These are phyloP conservation scores for Metopia argyrocephala DNA, from an alignment of 2,888 invertebrate genomes.

Conservation along the genomic window DNA sequence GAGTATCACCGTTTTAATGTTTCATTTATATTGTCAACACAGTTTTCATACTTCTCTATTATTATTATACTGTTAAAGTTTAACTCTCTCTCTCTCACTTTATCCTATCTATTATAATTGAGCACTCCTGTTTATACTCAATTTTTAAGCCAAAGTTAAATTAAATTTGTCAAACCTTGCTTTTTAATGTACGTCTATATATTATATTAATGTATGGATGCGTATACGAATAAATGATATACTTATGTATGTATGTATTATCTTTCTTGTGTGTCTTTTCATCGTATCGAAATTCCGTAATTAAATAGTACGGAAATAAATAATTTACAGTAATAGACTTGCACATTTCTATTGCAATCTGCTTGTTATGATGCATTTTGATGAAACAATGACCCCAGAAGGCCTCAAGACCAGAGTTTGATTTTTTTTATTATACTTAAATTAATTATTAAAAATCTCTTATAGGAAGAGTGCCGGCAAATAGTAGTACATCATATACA, in stretches of 20 bases:
- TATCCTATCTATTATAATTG: not conserved
- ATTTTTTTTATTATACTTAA: too few relatives aligned
- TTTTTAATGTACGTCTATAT: conserved; percentile 21
- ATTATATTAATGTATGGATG: not conserved
- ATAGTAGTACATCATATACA: not conserved
- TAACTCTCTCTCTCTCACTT: not conserved
- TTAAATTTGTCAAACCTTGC: conserved; percentile 39
- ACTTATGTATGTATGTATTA: too few relatives aligned
- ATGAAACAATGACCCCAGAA: conserved; percentile 33
- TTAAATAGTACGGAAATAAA: conserved; percentile 64
- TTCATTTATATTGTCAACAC: not conserved
- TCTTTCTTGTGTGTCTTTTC: conserved; percentile 11
- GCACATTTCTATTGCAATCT: conserved; percentile 41
- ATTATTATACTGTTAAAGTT: not conserved
- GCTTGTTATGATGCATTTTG: conserved; percentile 24
- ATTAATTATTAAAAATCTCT: too few relatives aligned
- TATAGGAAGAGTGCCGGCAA: too few relatives aligned
- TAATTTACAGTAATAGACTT: conserved; percentile 58
- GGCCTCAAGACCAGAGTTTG: not conserved
- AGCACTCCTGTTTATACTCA: not conserved
- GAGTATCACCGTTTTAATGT: not conserved
- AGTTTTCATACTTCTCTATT: not conserved
- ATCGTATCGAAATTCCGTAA: conserved; percentile 52
- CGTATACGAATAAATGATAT: not conserved
- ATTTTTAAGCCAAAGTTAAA: conserved; percentile 44